phyloP scores from a whole-genome alignment of 2,797 vertebrate species.

The Sebastes variabilis region DNA sequence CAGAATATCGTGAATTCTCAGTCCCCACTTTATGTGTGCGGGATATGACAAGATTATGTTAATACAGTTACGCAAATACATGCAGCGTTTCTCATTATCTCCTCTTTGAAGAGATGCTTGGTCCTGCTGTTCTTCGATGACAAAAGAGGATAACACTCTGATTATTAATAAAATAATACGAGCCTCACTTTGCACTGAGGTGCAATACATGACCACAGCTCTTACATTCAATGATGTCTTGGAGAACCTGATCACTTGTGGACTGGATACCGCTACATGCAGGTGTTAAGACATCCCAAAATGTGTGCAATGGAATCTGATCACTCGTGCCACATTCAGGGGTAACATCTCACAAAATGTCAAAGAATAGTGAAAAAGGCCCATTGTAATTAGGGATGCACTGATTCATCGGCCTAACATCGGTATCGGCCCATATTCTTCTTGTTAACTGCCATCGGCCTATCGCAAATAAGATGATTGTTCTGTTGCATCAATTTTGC shows the following conservation, averaged over 20 bases:
- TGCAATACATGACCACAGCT: background rate
- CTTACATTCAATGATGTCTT: background rate
- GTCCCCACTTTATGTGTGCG: background rate
- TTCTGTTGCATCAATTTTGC: too few relatives aligned
- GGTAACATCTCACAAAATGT: background rate
- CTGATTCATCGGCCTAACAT: too few relatives aligned
- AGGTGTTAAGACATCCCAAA: background rate
- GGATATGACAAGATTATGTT: background rate
- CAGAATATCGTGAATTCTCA: constrained; percentile 10
- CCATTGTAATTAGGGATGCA: background rate
- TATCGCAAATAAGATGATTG: too few relatives aligned
- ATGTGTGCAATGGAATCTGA: background rate
- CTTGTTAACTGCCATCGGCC: too few relatives aligned
- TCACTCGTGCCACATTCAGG: background rate
- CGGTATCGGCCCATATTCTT: too few relatives aligned
- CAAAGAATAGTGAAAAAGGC: background rate
- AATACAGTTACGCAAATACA: background rate
- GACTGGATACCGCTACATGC: background rate
- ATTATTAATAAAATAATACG: background rate
- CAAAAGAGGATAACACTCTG: background rate
- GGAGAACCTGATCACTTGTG: too few relatives aligned
- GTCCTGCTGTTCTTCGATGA: background rate
- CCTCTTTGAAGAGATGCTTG: background rate
- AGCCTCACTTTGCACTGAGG: background rate
- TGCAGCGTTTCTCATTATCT: background rate